These are phyloP conservation scores for Amblyteles armatorius DNA, from an alignment of 2,888 invertebrate genomes.

Conservation along the genomic window DNA sequence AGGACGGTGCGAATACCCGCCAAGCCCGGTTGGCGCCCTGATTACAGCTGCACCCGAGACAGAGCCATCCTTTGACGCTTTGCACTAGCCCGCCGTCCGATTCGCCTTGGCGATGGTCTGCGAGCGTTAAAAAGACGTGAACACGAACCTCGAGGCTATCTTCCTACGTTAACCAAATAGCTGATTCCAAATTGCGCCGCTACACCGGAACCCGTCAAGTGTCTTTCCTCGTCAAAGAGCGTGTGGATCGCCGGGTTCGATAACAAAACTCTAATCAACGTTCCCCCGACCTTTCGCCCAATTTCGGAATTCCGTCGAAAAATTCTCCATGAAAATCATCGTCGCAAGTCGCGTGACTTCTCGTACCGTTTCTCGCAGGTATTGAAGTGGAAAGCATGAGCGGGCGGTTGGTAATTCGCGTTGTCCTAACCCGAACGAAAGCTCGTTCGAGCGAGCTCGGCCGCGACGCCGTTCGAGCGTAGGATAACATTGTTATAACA, in stretches of 20 bases:
- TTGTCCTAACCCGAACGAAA: constrained; percentile 25
- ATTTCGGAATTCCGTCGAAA: constrained; percentile 37
- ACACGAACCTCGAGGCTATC: no score
- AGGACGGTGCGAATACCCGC: constrained; percentile 52
- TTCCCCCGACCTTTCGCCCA: constrained; percentile 4
- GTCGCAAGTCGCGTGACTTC: constrained; percentile 34
- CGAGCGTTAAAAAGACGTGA: no score
- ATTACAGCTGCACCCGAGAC: constrained; percentile 14
- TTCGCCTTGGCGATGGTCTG: background rate
- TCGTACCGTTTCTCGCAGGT: constrained; percentile 21
- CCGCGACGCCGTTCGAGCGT: constrained; percentile 44
- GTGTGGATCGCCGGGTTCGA: no score
- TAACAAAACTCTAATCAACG: background rate
- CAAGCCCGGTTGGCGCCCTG: constrained; percentile 53
- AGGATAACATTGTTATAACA: constrained; percentile 62
- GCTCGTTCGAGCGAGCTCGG: constrained; percentile 49
- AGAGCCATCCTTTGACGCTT: background rate
- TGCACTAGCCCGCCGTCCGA: background rate
- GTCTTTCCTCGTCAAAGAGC: no score
- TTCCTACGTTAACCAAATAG: no score
- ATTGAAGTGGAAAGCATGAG: constrained; percentile 29
- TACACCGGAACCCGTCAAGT: background rate
- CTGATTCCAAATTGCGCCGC: background rate
- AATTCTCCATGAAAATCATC: constrained; percentile 63
- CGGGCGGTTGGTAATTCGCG: constrained; percentile 38